These are phyloP conservation scores for Bombus waltoni DNA, from an alignment of 1,140 invertebrate genomes.

Conservation along the genomic window DNA sequence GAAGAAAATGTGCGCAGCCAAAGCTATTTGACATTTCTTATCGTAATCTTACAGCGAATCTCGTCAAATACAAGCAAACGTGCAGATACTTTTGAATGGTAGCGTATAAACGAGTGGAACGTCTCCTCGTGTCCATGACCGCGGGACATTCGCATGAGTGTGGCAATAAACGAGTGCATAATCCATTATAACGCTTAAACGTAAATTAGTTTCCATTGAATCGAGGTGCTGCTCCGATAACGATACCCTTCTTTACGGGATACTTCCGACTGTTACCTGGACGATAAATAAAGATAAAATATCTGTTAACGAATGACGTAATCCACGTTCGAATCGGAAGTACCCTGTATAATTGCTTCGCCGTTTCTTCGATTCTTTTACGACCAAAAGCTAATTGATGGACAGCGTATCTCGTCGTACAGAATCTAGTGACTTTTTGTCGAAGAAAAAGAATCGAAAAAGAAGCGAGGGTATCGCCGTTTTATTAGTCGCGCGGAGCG, in stretches of 20 bases:
- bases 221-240: constrained; percentile 56
- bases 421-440: neutral
- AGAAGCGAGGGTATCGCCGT: constrained; percentile 13
- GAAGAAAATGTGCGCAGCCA: too few relatives aligned
- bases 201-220: constrained; percentile 66
- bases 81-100: neutral
- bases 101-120: neutral
- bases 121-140: neutral
- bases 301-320: neutral
- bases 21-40: neutral
- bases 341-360: neutral
- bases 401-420: too few relatives aligned
- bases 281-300: neutral
- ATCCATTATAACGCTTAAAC: constrained; percentile 68
- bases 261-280: neutral
- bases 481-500: constrained; percentile 28
- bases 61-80: neutral
- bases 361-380: constrained; percentile 20
- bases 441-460: neutral
- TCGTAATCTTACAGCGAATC: neutral
- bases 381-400: neutral
- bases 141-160: constrained; percentile 38
- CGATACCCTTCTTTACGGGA: neutral
- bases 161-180: constrained; percentile 45
- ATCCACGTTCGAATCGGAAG: neutral